These are phyloP conservation scores for Aradophagus sp. DNA, from an alignment of 1,140 invertebrate species.

Conservation along the genomic window DNA sequence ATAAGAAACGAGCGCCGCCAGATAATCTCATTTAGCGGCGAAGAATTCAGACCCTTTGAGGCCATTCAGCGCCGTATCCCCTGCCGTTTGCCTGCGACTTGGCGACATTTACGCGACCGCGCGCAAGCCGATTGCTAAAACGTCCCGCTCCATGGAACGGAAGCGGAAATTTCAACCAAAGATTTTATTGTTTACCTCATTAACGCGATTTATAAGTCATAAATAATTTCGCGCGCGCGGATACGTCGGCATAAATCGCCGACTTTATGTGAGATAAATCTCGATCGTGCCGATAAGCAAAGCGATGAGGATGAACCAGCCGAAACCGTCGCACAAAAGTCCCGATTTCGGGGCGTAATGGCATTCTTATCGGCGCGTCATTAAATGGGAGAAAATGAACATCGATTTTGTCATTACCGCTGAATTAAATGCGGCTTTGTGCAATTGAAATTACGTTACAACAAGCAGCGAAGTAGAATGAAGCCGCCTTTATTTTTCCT, in stretches of 20 bases:
- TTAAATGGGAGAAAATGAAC: constrained; percentile 16
- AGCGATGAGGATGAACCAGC: constrained; percentile 11
- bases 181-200: constrained; percentile 28
- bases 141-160: neutral
- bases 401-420: constrained; percentile 16
- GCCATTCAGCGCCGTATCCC: constrained; percentile 58
- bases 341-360: constrained; percentile 17
- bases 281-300: constrained; percentile 14
- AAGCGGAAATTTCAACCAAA: constrained; percentile 20
- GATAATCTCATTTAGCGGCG: constrained; percentile 65
- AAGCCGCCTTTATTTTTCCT: too few relatives aligned
- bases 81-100: constrained; percentile 10
- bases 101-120: constrained; percentile 13
- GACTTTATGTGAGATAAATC: constrained; percentile 18
- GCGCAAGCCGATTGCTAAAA: constrained; percentile 6
- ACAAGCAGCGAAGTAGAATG: neutral
- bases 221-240: constrained; percentile 21
- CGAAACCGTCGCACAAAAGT: constrained; percentile 24
- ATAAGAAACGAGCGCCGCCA: constrained; percentile 65
- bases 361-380: constrained; percentile 20
- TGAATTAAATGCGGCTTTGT: neutral
- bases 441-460: neutral
- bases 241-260: constrained; percentile 15
- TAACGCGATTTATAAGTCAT: constrained; percentile 17
- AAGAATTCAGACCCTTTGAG: constrained; percentile 68